A percentile compares a stretch with the other conserved stretches of the same genome.
Conservation (phyloP, 2,888 invertebrate species). For the Hylaea fasciaria region DNA sequence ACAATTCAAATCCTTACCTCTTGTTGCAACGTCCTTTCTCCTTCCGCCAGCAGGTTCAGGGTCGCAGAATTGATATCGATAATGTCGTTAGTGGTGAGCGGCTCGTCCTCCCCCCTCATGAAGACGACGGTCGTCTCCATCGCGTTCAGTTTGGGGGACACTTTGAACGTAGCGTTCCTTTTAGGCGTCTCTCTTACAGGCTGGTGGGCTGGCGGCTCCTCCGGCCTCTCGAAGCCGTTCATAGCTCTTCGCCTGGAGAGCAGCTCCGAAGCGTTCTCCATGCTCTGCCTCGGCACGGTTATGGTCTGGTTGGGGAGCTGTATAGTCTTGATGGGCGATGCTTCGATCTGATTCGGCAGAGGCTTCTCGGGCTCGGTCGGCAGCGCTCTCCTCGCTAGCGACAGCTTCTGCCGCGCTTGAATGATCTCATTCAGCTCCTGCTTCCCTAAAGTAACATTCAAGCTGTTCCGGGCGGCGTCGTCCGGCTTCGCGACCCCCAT, state of each 20-base stretch:
- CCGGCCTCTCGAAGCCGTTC: constrained; percentile 57
- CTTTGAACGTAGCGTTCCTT: constrained; percentile 38
- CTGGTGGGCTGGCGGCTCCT: constrained; percentile 71
- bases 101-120: constrained; percentile 63
- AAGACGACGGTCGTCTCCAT: constrained; percentile 74
- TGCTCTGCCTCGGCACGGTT: constrained; percentile 72
- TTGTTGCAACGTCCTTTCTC: constrained; percentile 60
- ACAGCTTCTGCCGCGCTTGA: constrained; percentile 77
- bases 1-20: constrained; percentile 52
- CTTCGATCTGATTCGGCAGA: constrained; percentile 59
- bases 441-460: constrained; percentile 76
- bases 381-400: constrained; percentile 72
- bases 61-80: constrained; percentile 81
- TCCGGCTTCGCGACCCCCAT: constrained; percentile 66
- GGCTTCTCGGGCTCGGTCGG: constrained; percentile 67
- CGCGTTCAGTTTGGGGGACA: constrained; percentile 60
- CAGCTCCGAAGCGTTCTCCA: constrained; percentile 77
- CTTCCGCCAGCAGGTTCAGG: constrained; percentile 68
- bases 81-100: constrained; percentile 66
- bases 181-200: constrained; percentile 56
- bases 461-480: constrained; percentile 63
- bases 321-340: constrained; percentile 69
- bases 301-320: constrained; percentile 77
- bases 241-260: constrained; percentile 69
- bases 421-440: constrained; percentile 79